phyloP scores from a whole-genome alignment of 1,140 invertebrate genomes.

The Acromyrmex heyeri region DNA sequence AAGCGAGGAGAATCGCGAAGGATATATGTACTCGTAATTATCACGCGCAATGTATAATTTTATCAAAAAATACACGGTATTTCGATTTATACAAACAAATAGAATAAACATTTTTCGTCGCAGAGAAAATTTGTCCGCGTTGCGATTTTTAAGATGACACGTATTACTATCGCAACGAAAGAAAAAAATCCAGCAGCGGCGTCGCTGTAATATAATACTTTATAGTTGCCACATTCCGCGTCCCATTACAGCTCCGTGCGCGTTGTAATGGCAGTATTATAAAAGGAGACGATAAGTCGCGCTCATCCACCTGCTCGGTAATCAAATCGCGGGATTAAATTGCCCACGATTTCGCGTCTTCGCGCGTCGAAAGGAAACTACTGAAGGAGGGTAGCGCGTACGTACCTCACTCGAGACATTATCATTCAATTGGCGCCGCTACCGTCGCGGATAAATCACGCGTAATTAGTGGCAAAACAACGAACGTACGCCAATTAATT shows the following conservation, averaged over 20 bases:
- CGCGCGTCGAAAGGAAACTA: conserved; percentile 39
- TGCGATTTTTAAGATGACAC: conserved; percentile 2
- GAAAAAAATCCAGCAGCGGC: background rate
- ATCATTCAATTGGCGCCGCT: conserved; percentile 58
- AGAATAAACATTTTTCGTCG: background rate
- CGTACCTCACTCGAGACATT: conserved; percentile 39
- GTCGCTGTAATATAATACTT: conserved; percentile 44
- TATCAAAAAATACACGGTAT: background rate
- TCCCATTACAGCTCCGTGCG: conserved; percentile 24
- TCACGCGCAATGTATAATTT: background rate
- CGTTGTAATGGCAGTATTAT: conserved; percentile 59
- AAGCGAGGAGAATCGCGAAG: background rate
- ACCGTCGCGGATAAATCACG: conserved; percentile 59
- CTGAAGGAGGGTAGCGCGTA: background rate
- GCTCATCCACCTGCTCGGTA: conserved; percentile 63
- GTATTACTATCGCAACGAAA: background rate
- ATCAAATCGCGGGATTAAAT: conserved; percentile 63
- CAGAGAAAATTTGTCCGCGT: background rate
- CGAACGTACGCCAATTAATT: conserved; percentile 61
- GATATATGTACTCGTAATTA: background rate
- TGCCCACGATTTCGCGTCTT: conserved; percentile 59
- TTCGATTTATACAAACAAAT: background rate
- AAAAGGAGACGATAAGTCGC: conserved; percentile 61
- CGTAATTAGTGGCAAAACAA: conserved; percentile 58
- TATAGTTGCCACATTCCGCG: conserved; percentile 53